These are phyloP conservation scores for Protophormia terraenovae DNA, from an alignment of 2,888 invertebrate species.

Conservation along the genomic window DNA sequence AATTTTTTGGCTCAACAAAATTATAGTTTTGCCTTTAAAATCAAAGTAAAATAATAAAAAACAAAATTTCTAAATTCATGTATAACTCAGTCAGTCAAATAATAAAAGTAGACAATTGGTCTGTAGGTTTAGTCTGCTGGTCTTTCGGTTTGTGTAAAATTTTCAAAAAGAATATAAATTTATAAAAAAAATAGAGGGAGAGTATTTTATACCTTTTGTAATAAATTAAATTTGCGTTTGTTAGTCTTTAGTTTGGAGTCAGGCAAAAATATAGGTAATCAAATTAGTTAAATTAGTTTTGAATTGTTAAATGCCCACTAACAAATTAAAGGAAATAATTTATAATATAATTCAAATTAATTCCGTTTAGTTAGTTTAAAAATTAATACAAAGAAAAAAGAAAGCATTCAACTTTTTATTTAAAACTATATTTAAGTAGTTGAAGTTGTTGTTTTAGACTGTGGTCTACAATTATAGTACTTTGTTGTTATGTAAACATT, in stretches of 20 bases:
- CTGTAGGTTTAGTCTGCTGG: background rate
- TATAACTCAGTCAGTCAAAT: slow-evolving; percentile 68
- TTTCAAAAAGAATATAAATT: background rate
- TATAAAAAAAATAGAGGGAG: background rate
- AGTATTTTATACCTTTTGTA: slow-evolving; percentile 19
- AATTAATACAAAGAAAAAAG: no score
- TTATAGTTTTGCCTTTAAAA: slow-evolving; percentile 3
- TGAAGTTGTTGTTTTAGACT: no score
- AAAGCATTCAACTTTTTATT: no score
- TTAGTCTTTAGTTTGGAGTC: background rate
- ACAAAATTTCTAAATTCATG: background rate
- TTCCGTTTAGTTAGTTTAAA: no score
- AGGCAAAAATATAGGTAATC: background rate
- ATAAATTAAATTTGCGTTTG: slow-evolving; percentile 39
- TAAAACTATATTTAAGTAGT: no score
- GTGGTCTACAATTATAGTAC: no score
- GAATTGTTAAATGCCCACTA: background rate
- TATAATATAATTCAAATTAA: no score
- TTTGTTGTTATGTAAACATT: no score
- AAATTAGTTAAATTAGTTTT: slow-evolving; percentile 27
- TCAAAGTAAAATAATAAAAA: background rate
- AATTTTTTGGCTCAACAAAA: slow-evolving; percentile 20
- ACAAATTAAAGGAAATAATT: background rate
- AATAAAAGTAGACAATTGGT: slow-evolving; percentile 10
- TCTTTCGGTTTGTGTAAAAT: background rate